Conservation (phyloP, 2,797 vertebrate genomes). For the Karalla daura region DNA sequence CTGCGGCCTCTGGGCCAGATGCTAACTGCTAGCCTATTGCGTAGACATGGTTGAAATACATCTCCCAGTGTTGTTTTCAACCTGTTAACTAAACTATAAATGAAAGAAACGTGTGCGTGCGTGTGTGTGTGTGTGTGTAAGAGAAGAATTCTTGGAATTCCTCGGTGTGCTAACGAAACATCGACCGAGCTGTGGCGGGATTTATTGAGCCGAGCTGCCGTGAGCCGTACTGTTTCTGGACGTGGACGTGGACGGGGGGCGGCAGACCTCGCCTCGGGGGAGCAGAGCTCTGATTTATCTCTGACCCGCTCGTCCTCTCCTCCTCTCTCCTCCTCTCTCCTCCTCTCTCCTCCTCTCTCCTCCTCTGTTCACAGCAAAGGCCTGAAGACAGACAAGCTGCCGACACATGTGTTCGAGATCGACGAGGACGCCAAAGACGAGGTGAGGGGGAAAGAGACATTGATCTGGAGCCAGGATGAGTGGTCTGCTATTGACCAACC, state of each 20-base stretch:
- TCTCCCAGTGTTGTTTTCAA: too few species aligned
- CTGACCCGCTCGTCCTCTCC: slow-evolving; percentile 9
- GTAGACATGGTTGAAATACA: too few species aligned
- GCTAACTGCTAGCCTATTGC: too few species aligned
- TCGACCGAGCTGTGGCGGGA: too few species aligned
- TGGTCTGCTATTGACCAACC: not conserved
- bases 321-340: slow-evolving; percentile 24
- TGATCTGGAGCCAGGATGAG: slow-evolving; percentile 28
- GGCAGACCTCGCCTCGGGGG: not conserved
- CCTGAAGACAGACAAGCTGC: slow-evolving; percentile 94
- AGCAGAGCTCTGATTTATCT: slow-evolving; percentile 18
- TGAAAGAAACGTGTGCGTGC: too few species aligned
- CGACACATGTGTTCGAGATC: slow-evolving; percentile 92
- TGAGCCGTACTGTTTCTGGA: too few species aligned
- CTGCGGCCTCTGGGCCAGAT: too few species aligned
- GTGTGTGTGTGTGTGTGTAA: too few species aligned
- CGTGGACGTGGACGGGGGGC: not conserved
- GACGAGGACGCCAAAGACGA: slow-evolving; percentile 97
- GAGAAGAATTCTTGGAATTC: too few species aligned
- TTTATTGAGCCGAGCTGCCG: too few species aligned
- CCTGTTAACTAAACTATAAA: too few species aligned
- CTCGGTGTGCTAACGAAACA: too few species aligned
- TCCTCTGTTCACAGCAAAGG: slow-evolving; percentile 89
- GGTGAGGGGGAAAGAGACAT: slow-evolving; percentile 59
- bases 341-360: slow-evolving; percentile 5